phyloP scores from a whole-genome alignment of 2,797 vertebrate genomes.

The Lutjanus argentimaculatus region DNA sequence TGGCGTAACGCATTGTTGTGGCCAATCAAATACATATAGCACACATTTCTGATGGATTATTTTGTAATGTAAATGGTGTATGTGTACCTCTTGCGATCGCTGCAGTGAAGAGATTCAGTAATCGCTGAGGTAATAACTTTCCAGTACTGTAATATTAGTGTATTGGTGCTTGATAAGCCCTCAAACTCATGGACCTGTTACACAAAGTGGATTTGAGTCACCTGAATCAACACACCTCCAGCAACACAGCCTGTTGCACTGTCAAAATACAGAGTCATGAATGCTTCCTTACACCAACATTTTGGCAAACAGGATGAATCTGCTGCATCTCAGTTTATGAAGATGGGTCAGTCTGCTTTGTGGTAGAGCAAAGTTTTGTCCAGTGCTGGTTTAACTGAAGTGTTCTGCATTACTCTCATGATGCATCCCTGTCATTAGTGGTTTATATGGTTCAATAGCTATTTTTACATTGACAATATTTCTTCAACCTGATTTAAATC shows the following conservation, averaged over 20 bases:
- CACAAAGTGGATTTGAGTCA: too few relatives aligned
- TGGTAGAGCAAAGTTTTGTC: neutral
- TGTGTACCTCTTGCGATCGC: neutral
- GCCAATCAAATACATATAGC: neutral
- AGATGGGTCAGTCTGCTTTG: neutral
- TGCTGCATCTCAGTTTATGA: neutral
- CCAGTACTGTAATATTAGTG: neutral
- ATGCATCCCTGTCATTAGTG: conserved; percentile 10
- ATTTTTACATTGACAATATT: too few relatives aligned
- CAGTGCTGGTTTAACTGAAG: neutral
- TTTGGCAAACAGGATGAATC: neutral
- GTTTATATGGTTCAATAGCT: conserved; percentile 18
- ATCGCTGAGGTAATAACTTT: too few relatives aligned
- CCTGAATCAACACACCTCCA: too few relatives aligned
- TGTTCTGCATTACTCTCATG: neutral
- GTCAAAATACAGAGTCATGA: neutral
- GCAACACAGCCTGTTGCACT: neutral
- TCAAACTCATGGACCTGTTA: too few relatives aligned
- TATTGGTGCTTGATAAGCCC: too few relatives aligned
- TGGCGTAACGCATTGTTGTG: neutral
- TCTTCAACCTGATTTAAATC: too few relatives aligned
- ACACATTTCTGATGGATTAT: neutral
- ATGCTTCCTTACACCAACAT: neutral
- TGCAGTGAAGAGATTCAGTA: neutral
- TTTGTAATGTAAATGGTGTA: neutral